These are phyloP conservation scores for Microctonus hyperodae DNA, from an alignment of 2,888 invertebrate genomes.

Conservation along the genomic window DNA sequence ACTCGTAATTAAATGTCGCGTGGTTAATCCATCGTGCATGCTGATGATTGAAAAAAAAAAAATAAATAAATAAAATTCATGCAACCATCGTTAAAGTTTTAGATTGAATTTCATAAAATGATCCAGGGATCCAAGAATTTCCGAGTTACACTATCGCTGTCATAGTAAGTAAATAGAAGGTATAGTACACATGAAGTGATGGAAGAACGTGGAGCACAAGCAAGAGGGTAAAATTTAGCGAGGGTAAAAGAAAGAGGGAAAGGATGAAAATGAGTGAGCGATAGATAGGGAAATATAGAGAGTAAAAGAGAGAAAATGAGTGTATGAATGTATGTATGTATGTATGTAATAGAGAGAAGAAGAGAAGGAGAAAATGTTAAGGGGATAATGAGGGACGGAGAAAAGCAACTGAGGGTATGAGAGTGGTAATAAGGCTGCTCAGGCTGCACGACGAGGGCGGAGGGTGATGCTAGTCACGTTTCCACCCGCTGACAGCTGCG, in stretches of 20 bases:
- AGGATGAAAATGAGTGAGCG: not conserved
- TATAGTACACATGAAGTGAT: too few species aligned
- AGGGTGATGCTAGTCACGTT: slow-evolving; percentile 62
- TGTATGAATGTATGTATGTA: not conserved
- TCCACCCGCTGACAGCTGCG: slow-evolving; percentile 62
- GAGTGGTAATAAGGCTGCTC: slow-evolving; percentile 61
- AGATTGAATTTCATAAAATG: slow-evolving; percentile 55
- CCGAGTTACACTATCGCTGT: not conserved
- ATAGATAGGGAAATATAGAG: not conserved
- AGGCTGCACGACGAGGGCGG: slow-evolving; percentile 39
- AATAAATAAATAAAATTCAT: not conserved
- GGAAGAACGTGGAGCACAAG: too few species aligned
- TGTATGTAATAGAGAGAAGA: not conserved
- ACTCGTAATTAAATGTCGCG: not conserved
- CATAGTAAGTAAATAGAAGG: not conserved
- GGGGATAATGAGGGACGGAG: slow-evolving; percentile 58
- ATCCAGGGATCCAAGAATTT: slow-evolving; percentile 30
- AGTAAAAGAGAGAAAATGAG: too few species aligned
- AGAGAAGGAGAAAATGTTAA: slow-evolving; percentile 54
- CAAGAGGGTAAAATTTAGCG: too few species aligned
- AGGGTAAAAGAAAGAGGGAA: not conserved
- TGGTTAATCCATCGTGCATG: not conserved
- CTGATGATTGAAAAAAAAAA: not conserved
- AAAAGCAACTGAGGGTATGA: slow-evolving; percentile 51
- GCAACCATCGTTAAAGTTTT: not conserved